Evolutionary conservation across 2,113 vertebrate species (phyloP), one percentile per base, ranked within the genome.

Genomic region (Holacanthus passer): DNA sequence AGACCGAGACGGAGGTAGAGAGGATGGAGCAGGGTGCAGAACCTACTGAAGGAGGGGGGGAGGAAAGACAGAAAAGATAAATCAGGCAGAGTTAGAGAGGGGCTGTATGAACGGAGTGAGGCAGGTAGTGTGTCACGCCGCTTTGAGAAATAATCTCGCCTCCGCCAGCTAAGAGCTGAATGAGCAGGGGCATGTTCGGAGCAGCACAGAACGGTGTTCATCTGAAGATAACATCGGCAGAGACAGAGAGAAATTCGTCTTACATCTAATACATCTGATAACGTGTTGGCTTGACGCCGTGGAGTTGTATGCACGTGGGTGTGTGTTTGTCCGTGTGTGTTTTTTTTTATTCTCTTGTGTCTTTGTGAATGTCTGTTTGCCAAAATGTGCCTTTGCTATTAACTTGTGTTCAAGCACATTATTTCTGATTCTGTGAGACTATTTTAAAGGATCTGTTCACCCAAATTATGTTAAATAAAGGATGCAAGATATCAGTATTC

Each of bases 191-290:
- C 50, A 37, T 79, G 81, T 87, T 84, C 7, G 3, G 62, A 71
- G 66, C 50, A 41, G 69, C 55, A 37, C 55, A 27, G 84, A 83
- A 29, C 69, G 41, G 63, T 62, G 65, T 77, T 89, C 77, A 60
- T 83, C 73, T 72, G 47, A 17, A 84, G 84, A 91, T 84, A 85
- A 77, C 77, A 90, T 89, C 74, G 29, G 39, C 31, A 69, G 47
- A 80, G 87, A 85, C 73, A 27, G 39, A 82, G 75, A 87, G 64
- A 67, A 81, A 85, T 83, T n/a, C n/a, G 35, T 79, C 77, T 71
- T 53, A 73, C 79, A 87, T 59, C 62, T 72, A 53, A 77, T 74
- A 62, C 80, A 78, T 82, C 79, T 75, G 87, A 87, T 90, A 89
- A 68, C 32, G 59, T 47, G 41, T 48, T 24, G 72, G 50, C 66